phyloP scores from a whole-genome alignment of 2,888 invertebrate genomes.

The Spodoptera littoralis region DNA sequence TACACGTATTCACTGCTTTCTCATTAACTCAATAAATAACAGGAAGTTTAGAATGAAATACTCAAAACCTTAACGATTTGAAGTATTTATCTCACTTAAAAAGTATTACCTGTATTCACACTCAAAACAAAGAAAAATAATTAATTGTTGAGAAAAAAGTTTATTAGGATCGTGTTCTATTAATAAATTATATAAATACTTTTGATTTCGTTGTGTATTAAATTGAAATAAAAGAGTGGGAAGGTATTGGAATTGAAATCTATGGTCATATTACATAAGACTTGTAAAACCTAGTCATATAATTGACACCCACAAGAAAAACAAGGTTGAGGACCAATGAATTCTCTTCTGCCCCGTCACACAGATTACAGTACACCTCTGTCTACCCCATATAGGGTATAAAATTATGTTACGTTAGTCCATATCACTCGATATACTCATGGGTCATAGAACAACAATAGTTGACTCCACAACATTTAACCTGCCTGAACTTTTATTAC shows the following conservation, averaged over 20 bases:
- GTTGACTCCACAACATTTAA: conserved; percentile 32
- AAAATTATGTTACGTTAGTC: too few species aligned
- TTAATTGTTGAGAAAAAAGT: neutral
- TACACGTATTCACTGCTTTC: conserved; percentile 9
- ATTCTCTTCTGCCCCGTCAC: too few species aligned
- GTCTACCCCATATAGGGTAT: too few species aligned
- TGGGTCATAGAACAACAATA: conserved; percentile 18
- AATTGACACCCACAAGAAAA: too few species aligned
- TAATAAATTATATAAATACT: neutral
- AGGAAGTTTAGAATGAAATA: conserved; percentile 35
- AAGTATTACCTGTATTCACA: conserved; percentile 8
- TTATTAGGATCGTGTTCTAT: conserved; percentile 4
- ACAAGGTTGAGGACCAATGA: too few species aligned
- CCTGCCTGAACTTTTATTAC: conserved; percentile 39
- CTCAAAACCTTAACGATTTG: conserved; percentile 20
- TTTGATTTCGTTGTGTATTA: too few species aligned
- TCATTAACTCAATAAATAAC: conserved; percentile 47
- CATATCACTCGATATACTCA: conserved; percentile 10
- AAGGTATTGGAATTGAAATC: too few species aligned
- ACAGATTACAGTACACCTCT: too few species aligned
- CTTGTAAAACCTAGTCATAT: too few species aligned
- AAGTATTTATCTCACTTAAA: conserved; percentile 26
- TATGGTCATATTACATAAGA: too few species aligned
- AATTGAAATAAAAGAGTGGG: too few species aligned
- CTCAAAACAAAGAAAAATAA: neutral